Evolutionary conservation across 53 echinoderm and acorn worm genomes (phyloP).

Genomic region (Glandiceps talaboti): DNA sequence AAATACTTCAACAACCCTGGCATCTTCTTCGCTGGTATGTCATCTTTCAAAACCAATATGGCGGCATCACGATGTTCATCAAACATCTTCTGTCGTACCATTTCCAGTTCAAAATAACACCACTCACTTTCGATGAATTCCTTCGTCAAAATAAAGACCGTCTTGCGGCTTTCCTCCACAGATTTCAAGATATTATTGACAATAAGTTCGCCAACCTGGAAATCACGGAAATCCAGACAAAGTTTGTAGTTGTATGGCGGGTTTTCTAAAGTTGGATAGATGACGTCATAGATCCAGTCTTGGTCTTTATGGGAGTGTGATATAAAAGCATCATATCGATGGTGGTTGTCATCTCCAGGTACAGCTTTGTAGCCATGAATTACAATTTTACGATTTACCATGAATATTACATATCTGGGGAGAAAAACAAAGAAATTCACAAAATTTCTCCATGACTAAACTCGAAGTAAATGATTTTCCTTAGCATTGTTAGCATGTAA

Average conservation of each 20-base stretch:
- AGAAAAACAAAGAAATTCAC: no score
- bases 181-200: not conserved
- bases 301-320: constrained; percentile 1
- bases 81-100: no score
- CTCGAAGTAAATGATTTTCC: no score
- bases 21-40: no score
- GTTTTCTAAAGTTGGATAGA: not conserved
- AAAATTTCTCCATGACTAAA: no score
- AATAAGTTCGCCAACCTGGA: constrained; percentile 1
- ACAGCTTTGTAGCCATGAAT: not conserved
- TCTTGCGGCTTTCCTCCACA: not conserved
- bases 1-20: no score
- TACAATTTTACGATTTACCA: no score
- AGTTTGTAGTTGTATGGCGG: not conserved
- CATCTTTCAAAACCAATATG: no score
- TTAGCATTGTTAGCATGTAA: no score
- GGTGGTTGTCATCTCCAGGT: not conserved
- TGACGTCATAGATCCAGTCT: not conserved
- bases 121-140: not conserved
- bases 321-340: not conserved
- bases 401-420: no score
- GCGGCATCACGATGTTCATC: no score
- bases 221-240: constrained; percentile 5
- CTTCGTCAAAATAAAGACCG: not conserved
- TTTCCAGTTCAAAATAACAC: no score